Evolutionary conservation across 1,140 invertebrate genomes (phyloP), one percentile per base, ranked within the genome.

Genomic region (Lordiphosa mommai): DNA sequence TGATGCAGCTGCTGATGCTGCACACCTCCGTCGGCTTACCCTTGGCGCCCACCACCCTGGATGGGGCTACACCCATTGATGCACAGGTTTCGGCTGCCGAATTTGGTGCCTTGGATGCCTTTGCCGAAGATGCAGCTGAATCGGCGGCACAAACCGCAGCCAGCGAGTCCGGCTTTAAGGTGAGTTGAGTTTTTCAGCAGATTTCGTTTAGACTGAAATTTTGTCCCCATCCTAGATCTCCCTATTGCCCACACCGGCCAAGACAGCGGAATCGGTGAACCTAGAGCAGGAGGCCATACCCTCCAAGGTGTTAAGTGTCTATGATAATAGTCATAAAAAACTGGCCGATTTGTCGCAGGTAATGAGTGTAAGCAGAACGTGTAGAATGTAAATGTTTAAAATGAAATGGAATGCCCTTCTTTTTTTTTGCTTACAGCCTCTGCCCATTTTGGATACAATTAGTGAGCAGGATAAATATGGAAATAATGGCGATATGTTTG

Each of bases 401-500:
- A n/a, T n/a, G n/a, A n/a, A n/a, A n/a, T n/a, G n/a, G n/a, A n/a
- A n/a, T 4, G 1, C 9, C 12, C 1, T 6, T 14, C 13, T 16
- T 20, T 9, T 9, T 23, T 7, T 6, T 14, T 44, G n/a, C n/a
- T 10, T 2, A 27, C 27, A 88, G 87, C 91, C 92, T 0, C 88
- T 79, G 7, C 91, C 92, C 4, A 85, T 93, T 27, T 88, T 93
- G 40, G 92, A 93, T 46, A 84, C 88, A 36, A 91, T 92, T 38
- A 79, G 66, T 29, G 91, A 92, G 57, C 88, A 92, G 36, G 91
- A 93, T 8, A 92, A 92, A 59, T 92, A 92, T 68, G 92, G 92
- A 9, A 93, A 93, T 60, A 87, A 84, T 13, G 91, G 91, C 2
- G 91, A 92, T 59, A 89, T 89, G 59, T 91, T 91, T 43, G 88